Percentiles rank a stretch among this genome's conserved stretches.
phyloP scores from a whole-genome alignment of 2,888 invertebrate genomes.

The Baccha elongata region DNA sequence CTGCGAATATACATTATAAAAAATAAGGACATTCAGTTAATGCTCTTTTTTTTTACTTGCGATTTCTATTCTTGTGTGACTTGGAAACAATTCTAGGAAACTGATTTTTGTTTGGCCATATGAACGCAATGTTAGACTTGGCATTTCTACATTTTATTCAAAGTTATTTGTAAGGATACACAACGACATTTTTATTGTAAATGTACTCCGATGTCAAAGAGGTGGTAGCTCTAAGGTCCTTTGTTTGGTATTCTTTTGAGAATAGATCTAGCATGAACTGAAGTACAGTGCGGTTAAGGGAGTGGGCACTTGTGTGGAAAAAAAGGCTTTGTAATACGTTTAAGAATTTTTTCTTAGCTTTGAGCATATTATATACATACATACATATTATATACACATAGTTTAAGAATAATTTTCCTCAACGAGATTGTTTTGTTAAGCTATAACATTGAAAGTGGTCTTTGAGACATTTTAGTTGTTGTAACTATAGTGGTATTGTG shows the following conservation, averaged over 20 bases:
- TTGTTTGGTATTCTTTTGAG: conserved; percentile 32
- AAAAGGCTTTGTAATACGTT: not conserved
- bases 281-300: conserved; percentile 20
- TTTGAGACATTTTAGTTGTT: not conserved
- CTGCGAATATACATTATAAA: conserved; percentile 20
- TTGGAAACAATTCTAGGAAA: not conserved
- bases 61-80: too few relatives aligned
- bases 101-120: conserved; percentile 28
- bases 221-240: not conserved
- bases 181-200: conserved; percentile 43
- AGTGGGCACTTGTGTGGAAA: conserved; percentile 1
- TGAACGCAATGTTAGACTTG: conserved; percentile 7
- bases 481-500: too few relatives aligned
- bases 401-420: not conserved
- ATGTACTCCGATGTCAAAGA: conserved; percentile 20
- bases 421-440: not conserved
- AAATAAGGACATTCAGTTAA: conserved; percentile 28
- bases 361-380: not conserved
- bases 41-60: not conserved
- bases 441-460: not conserved
- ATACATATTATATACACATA: too few relatives aligned
- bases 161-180: conserved; percentile 28
- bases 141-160: not conserved
- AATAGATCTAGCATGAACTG: conserved; percentile 1
- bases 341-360: not conserved